Evolutionary conservation across 2,113 vertebrate species (phyloP), one percentile per base, ranked within the genome.

Genomic region (Catagonus wagneri): DNA sequence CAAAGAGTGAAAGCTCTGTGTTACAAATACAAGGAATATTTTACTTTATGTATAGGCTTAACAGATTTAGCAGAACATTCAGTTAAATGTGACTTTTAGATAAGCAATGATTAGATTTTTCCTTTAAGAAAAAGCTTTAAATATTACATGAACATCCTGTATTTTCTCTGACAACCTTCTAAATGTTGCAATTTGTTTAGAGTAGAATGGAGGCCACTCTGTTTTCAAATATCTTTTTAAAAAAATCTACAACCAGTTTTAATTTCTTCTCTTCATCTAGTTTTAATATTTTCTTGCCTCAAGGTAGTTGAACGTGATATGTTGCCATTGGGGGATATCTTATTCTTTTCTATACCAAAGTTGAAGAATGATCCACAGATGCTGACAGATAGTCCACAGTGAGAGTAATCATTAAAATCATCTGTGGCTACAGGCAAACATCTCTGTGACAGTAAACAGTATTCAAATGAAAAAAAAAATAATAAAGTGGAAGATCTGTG

Each of bases 251-350:
- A 44, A 52, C 68, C 65, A 61, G 74, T 83, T 96, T 89, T 87
- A 58, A 85, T 63, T 96, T 71, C 56, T 79, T 78, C 4, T 87
- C 63, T 75, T 83, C 34, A 52, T 60, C 15, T 6, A 44, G 20
- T 80, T 94, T 80, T 83, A 86, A 29, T 75, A 60, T 91, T 89
- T 76, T 81, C 56, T 91, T 89, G 19, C 61, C 54, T 78, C 56
- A n/a, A 58, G 50, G 56, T 75, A 68, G 56, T 56, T 69, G 61
- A 83, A 60, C 10, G 1, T 54, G 36, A 56, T 50, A 27, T 72
- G 32, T 39, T 58, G 36, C 69, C 54, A 1, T 81, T 22, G 27
- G 68, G n/a, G 36, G 50, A 20, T 52, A 27, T 79, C 36, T 87
- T 66, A 36, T 13, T 52, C 14, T 92, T 68, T 58, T 66, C 61